Conservation (phyloP, 2,888 invertebrate species). For the Limenitis camilla region DNA sequence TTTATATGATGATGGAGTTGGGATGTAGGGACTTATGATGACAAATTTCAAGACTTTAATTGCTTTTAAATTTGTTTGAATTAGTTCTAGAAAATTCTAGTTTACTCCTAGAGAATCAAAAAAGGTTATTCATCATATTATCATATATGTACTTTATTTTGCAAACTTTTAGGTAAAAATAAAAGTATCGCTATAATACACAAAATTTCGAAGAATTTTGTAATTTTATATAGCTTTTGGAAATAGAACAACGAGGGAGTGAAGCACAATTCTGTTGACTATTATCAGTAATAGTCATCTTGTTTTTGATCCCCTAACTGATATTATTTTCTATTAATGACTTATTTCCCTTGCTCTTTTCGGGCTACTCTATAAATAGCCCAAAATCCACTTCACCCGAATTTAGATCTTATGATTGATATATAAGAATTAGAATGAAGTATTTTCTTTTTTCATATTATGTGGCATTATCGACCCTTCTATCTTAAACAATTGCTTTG, state of each 20-base stretch:
- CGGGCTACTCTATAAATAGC: constrained; percentile 29
- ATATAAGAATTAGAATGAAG: neutral
- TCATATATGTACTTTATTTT: too few species aligned
- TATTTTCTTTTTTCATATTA: neutral
- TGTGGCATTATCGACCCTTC: constrained; percentile 10
- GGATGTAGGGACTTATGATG: too few species aligned
- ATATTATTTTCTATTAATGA: constrained; percentile 68
- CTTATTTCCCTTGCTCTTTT: constrained; percentile 47
- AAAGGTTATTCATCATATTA: too few species aligned
- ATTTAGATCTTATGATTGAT: neutral
- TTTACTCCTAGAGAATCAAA: too few species aligned
- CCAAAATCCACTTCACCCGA: neutral
- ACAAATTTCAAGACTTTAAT: too few species aligned
- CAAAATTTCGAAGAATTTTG: too few species aligned
- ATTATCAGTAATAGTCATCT: constrained; percentile 37
- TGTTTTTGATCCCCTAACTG: constrained; percentile 48
- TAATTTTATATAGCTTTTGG: neutral
- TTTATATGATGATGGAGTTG: too few species aligned
- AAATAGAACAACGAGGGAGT: constrained; percentile 15
- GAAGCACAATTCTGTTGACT: constrained; percentile 19
- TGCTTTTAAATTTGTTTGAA: too few species aligned
- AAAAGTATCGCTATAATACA: too few species aligned
- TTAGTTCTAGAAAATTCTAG: too few species aligned
- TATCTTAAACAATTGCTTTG: constrained; percentile 17
- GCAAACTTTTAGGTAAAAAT: too few species aligned